A percentile compares a stretch with the other conserved stretches of the same genome.
Evolutionary conservation across 1,140 invertebrate species (phyloP).

Genomic region (Heliconius himera): DNA sequence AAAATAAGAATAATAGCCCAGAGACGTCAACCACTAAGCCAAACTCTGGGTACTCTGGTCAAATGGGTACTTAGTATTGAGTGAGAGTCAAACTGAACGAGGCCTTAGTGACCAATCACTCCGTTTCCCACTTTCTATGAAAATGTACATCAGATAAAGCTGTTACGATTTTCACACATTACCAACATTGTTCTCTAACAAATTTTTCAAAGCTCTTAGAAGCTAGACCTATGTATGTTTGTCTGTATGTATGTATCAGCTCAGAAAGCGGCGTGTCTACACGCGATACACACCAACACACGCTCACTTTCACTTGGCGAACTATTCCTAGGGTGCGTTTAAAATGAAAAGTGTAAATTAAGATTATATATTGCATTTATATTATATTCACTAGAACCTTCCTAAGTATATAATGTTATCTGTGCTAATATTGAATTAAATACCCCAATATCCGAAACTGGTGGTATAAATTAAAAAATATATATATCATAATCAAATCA

Average conservation of each 20-base stretch:
- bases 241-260: slow-evolving; percentile 3
- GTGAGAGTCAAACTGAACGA: no score
- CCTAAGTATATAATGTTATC: no score
- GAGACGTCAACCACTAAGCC: no score
- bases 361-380: no score
- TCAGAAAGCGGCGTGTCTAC: slow-evolving; percentile 33
- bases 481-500: no score
- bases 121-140: background rate
- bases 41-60: no score
- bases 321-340: slow-evolving; percentile 65
- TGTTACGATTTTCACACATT: background rate
- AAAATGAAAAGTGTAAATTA: background rate
- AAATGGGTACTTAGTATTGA: no score
- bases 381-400: no score
- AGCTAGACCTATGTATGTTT: slow-evolving; percentile 35
- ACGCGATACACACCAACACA: slow-evolving; percentile 56
- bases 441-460: no score
- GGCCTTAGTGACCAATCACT: background rate
- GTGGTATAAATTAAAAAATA: no score
- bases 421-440: no score
- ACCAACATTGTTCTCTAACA: slow-evolving; percentile 1
- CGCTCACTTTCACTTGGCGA: slow-evolving; percentile 75
- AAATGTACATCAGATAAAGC: background rate
- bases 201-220: slow-evolving; percentile 47
- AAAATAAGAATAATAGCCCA: no score